These are phyloP conservation scores for Stigmatopora argus DNA, from an alignment of 2,113 vertebrate genomes.

Conservation along the genomic window DNA sequence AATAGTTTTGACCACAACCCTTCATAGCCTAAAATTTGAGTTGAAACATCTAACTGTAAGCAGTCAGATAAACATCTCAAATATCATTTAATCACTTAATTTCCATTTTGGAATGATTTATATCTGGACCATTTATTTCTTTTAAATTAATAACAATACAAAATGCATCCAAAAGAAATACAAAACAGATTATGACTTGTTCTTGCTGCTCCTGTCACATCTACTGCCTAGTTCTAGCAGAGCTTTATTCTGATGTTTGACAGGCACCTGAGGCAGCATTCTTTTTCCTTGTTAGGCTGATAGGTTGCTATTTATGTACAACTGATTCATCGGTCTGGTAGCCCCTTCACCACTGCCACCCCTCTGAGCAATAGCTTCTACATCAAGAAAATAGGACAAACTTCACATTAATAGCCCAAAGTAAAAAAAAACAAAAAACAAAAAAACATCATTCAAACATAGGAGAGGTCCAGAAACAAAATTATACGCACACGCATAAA, in stretches of 20 bases:
- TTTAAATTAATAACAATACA: neutral
- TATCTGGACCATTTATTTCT: neutral
- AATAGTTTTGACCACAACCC: neutral
- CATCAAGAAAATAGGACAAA: neutral
- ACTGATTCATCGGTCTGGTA: conserved; percentile 1
- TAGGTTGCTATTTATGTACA: conserved; percentile 8
- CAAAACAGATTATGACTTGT: neutral
- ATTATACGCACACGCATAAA: neutral
- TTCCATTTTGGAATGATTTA: neutral
- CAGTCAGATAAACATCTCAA: neutral
- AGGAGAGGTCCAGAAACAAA: neutral
- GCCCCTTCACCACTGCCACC: neutral
- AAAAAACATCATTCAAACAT: neutral
- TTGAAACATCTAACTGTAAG: neutral
- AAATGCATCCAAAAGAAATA: neutral
- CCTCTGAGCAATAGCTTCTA: neutral
- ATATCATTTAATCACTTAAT: neutral
- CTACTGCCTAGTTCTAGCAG: neutral
- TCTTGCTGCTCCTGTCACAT: conserved; percentile 3
- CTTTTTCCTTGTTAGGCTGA: neutral
- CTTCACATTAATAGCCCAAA: conserved; percentile 1
- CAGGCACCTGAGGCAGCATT: conserved; percentile 17
- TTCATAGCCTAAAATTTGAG: neutral
- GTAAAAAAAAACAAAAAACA: neutral
- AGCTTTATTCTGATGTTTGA: conserved; percentile 7